Evolutionary conservation across 2,888 invertebrate genomes (phyloP).

Genomic region (Bhutanitis thaidina): DNA sequence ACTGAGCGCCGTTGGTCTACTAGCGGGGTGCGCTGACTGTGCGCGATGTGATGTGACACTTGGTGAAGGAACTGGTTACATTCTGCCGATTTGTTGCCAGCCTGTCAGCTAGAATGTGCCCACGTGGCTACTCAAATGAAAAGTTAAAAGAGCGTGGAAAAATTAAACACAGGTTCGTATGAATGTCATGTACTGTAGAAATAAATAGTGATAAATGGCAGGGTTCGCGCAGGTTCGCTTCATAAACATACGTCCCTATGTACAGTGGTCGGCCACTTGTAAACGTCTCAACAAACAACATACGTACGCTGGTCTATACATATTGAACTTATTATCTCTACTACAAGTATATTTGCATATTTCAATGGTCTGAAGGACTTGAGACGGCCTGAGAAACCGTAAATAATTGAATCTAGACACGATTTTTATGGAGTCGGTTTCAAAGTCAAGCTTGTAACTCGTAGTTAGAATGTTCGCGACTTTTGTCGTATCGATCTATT

Average conservation of each 20-base stretch:
- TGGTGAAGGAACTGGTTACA: no score
- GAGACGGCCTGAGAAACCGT: not conserved
- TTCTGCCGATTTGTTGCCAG: no score
- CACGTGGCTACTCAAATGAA: no score
- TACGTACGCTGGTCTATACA: not conserved
- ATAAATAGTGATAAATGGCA: slow-evolving; percentile 8
- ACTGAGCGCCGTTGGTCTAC: no score
- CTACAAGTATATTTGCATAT: not conserved
- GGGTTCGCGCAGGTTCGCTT: not conserved
- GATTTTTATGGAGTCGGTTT: not conserved
- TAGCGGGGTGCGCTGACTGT: no score
- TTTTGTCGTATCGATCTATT: no score
- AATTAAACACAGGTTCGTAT: not conserved
- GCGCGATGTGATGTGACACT: no score
- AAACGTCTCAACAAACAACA: not conserved
- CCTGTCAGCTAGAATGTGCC: no score
- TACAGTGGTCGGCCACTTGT: not conserved
- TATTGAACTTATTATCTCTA: not conserved
- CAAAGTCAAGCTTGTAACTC: no score
- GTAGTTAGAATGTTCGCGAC: no score
- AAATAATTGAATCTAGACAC: not conserved
- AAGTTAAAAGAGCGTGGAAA: not conserved
- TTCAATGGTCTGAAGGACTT: not conserved
- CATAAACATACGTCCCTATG: slow-evolving; percentile 1
- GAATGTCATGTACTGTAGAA: slow-evolving; percentile 14